Evolutionary conservation across 2,113 vertebrate species (phyloP).

Genomic region (Albula glossodonta): DNA sequence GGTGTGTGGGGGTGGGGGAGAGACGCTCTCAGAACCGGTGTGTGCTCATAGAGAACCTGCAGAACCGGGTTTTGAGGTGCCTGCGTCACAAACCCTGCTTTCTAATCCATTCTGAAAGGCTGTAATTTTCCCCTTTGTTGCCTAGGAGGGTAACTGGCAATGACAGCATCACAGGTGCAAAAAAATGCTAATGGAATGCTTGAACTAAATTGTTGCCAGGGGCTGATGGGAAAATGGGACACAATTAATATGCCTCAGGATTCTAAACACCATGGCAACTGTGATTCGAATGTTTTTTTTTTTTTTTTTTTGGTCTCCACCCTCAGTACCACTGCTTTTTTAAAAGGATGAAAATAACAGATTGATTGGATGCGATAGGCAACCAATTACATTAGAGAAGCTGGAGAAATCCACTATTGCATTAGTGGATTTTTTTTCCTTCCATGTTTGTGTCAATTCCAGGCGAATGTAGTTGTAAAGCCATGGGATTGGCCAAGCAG

Average conservation of each 20-base stretch:
- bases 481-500: background rate
- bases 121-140: constrained; percentile 14
- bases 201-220: constrained; percentile 14
- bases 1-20: background rate
- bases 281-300: constrained; percentile 14
- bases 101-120: constrained; percentile 16
- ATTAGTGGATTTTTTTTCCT: background rate
- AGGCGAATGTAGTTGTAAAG: background rate
- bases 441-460: background rate
- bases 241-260: constrained; percentile 25
- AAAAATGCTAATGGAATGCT: constrained; percentile 23
- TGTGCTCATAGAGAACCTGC: too few relatives aligned
- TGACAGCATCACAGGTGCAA: constrained; percentile 12
- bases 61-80: background rate
- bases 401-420: constrained; percentile 16
- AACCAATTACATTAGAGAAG: background rate
- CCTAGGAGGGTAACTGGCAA: background rate
- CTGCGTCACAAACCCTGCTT: background rate
- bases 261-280: constrained; percentile 28
- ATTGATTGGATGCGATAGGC: constrained; percentile 11
- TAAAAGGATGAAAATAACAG: constrained; percentile 15
- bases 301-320: background rate
- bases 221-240: constrained; percentile 24
- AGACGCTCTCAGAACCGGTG: too few relatives aligned
- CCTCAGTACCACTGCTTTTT: constrained; percentile 11